Percentiles rank a stretch among this genome's conserved stretches.
phyloP scores from a whole-genome alignment of 2,113 vertebrate genomes.

The Kryptolebias marmoratus region DNA sequence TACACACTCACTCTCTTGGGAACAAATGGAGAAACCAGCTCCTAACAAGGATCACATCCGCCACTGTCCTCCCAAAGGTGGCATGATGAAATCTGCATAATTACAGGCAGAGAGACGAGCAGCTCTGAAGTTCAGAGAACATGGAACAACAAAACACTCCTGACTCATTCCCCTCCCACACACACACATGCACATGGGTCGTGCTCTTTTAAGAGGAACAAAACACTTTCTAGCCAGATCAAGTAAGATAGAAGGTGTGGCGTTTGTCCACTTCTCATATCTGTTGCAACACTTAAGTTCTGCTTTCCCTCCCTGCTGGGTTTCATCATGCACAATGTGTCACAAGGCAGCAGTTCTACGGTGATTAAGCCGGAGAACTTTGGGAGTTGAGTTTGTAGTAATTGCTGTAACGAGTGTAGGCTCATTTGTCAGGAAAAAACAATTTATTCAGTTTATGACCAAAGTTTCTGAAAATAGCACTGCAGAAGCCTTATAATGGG shows the following conservation, averaged over 20 bases:
- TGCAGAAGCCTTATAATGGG: constrained; percentile 5
- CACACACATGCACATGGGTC: constrained; percentile 35
- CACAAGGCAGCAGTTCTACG: constrained; percentile 66
- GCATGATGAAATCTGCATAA: constrained; percentile 71
- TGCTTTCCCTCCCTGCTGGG: constrained; percentile 70
- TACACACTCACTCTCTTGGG: constrained; percentile 41
- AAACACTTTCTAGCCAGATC: constrained; percentile 64
- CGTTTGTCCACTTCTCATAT: constrained; percentile 66
- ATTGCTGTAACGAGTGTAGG: constrained; percentile 55
- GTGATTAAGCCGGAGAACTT: constrained; percentile 68
- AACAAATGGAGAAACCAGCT: constrained; percentile 42
- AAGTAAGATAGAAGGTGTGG: constrained; percentile 65
- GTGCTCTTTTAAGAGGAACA: constrained; percentile 64
- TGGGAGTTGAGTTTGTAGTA: constrained; percentile 60
- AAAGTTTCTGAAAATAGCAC: constrained; percentile 29
- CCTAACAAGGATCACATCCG: constrained; percentile 56
- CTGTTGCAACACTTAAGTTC: constrained; percentile 71
- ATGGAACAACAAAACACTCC: constrained; percentile 59
- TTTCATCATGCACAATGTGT: constrained; percentile 75
- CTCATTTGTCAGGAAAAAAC: constrained; percentile 34
- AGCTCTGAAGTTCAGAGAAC: constrained; percentile 53
- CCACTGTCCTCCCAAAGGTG: constrained; percentile 43
- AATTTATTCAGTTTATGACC: constrained; percentile 42
- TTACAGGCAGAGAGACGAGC: constrained; percentile 31
- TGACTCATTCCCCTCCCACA: constrained; percentile 66